Evolutionary conservation across 2,113 vertebrate species (phyloP), one percentile per base, ranked within the genome.

Genomic region (Hassar affinis): DNA sequence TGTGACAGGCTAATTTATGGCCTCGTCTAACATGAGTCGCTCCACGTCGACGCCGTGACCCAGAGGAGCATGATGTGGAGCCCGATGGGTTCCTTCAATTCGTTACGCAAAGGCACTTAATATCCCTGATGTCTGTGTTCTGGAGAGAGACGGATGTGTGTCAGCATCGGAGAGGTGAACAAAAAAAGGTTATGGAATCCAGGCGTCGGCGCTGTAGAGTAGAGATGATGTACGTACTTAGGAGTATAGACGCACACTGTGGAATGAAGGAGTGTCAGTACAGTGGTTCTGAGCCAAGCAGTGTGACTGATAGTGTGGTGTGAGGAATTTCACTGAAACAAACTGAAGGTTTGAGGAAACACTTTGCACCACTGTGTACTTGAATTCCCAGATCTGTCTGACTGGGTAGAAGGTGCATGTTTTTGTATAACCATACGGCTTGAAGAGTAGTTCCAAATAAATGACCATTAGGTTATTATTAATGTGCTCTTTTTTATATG

Each of bases 1-100:
- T 64, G 17, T 33, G 72, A 61, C 62, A 72, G 72, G 11, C 17
- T 79, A 62, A 78, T 82, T 78, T 61, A 71, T 79, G 75, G 42
- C 20, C 52, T 76, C 64, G 49, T 71, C 51, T 81, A 22, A 25
- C 30, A 25, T 57, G 74, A 66, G 59, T 66, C 62, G 47, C 42
- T 76, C 51, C 22, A 10, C 54, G 57, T 51, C 68, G 56, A 75
- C 64, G 38, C 57, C 27, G 27, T 83, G 76, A 78, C 80, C 64
- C 74, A 6, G 64, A 75, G 22, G 54, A 81, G 59, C 51, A 33
- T 81, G 71, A 59, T 56, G 81, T 75, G 54, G 35, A 71, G 38
- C 12, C 54, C 18, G 61, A 78, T 45, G 47, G 56, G 33, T 35
- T 68, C n/a, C 22, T 10, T 49, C n/a, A 38, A 30, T 25, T 33